Percentiles rank a stretch among this genome's conserved stretches.
Evolutionary conservation across 2,888 invertebrate genomes (phyloP).

Genomic region (Epirrhoe tristata): DNA sequence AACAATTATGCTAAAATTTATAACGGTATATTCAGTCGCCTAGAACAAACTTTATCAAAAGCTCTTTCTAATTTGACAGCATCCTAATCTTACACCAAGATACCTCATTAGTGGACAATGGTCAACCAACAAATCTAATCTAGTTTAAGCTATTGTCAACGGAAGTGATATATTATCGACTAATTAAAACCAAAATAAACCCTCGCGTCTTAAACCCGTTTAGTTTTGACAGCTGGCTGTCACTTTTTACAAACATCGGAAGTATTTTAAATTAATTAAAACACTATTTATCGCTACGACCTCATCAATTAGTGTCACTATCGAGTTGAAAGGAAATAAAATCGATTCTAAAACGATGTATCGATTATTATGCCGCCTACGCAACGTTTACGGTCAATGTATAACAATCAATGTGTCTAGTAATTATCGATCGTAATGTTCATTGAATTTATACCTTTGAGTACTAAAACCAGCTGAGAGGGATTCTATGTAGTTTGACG

Average conservation of each 20-base stretch:
- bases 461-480: slow-evolving; percentile 9
- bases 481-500: slow-evolving; percentile 26
- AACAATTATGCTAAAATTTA: too few relatives aligned
- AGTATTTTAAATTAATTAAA: slow-evolving; percentile 69
- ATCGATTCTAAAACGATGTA: slow-evolving; percentile 57
- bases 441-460: slow-evolving; percentile 45
- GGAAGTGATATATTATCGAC: slow-evolving; percentile 64
- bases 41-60: background rate
- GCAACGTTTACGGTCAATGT: slow-evolving; percentile 56
- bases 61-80: slow-evolving; percentile 11
- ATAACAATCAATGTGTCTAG: slow-evolving; percentile 27
- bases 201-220: slow-evolving; percentile 47
- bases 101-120: slow-evolving; percentile 26
- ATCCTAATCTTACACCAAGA: slow-evolving; percentile 5
- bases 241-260: slow-evolving; percentile 61
- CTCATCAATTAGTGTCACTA: slow-evolving; percentile 72
- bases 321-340: slow-evolving; percentile 62
- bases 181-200: slow-evolving; percentile 62
- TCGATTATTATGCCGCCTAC: slow-evolving; percentile 61
- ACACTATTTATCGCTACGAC: slow-evolving; percentile 64
- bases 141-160: slow-evolving; percentile 52
- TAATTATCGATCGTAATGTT: slow-evolving; percentile 53
- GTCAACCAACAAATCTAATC: slow-evolving; percentile 9
- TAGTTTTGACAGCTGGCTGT: slow-evolving; percentile 63
- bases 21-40: background rate